These are phyloP conservation scores for Lepidocyrtoides sp. DNA, from an alignment of 2,888 invertebrate genomes.

Conservation along the genomic window DNA sequence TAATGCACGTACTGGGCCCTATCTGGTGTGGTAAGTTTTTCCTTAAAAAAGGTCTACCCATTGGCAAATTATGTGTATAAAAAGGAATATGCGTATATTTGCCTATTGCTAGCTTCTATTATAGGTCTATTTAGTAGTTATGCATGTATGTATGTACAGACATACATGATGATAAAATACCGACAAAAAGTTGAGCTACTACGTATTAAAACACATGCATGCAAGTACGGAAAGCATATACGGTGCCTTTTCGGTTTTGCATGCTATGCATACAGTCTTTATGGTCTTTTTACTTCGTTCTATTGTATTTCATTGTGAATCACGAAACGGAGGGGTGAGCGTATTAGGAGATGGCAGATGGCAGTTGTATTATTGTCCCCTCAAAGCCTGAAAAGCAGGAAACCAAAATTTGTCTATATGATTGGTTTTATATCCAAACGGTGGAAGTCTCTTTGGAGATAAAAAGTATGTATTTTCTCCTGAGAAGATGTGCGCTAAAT, in stretches of 20 bases:
- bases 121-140: neutral
- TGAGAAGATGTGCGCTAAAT: no score
- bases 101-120: neutral
- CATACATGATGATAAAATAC: conserved; percentile 23
- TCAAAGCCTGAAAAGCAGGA: no score
- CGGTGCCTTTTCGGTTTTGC: neutral
- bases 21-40: conserved; percentile 40
- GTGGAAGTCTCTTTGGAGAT: neutral
- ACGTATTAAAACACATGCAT: neutral
- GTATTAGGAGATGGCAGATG: no score
- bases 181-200: conserved; percentile 21
- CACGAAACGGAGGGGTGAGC: conserved; percentile 59
- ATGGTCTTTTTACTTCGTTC: neutral
- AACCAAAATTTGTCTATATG: no score
- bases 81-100: neutral
- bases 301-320: conserved; percentile 50
- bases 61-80: neutral
- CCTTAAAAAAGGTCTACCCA: neutral
- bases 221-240: conserved; percentile 2
- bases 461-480: neutral
- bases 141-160: conserved; percentile 17
- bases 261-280: neutral
- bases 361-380: no score
- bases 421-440: neutral
- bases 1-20: conserved; percentile 8